These are phyloP conservation scores for Calycopis cecrops DNA, from an alignment of 1,140 invertebrate species.

Conservation along the genomic window DNA sequence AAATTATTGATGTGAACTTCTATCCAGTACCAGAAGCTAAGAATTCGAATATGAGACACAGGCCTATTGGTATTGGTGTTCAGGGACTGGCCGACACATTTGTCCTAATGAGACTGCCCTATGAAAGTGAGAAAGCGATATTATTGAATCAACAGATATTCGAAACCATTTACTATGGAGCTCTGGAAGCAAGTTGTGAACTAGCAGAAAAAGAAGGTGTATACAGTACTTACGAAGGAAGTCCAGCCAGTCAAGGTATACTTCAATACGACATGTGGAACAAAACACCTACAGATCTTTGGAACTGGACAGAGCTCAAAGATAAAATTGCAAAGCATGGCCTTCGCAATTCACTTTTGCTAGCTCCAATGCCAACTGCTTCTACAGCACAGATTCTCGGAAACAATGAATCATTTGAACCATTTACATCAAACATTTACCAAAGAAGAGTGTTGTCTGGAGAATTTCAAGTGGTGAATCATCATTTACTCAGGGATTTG, in stretches of 20 bases:
- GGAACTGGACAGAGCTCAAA: conserved; percentile 93
- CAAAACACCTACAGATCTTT: conserved; percentile 88
- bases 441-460: conserved; percentile 94
- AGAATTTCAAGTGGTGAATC: conserved; percentile 94
- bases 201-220: conserved; percentile 90
- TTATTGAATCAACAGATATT: conserved; percentile 97
- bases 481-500: conserved; percentile 95
- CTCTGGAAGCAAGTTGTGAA: conserved; percentile 97
- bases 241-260: conserved; percentile 95
- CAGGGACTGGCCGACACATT: conserved; percentile 98
- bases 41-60: conserved; percentile 92
- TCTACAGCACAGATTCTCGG: conserved; percentile 99
- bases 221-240: conserved; percentile 94
- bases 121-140: conserved; percentile 90
- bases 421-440: conserved; percentile 99
- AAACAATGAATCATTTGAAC: conserved; percentile 99
- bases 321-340: conserved; percentile 93
- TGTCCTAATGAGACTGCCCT: conserved; percentile 95
- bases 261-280: conserved; percentile 99
- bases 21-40: conserved; percentile 95
- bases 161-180: conserved; percentile 98
- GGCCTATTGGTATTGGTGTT: conserved; percentile 97
- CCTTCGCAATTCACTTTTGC: conserved; percentile 93
- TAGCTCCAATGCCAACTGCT: conserved; percentile 99
- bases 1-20: conserved; percentile 97